Conservation (phyloP, 2,797 vertebrate species). For the Sardinella longiceps region DNA sequence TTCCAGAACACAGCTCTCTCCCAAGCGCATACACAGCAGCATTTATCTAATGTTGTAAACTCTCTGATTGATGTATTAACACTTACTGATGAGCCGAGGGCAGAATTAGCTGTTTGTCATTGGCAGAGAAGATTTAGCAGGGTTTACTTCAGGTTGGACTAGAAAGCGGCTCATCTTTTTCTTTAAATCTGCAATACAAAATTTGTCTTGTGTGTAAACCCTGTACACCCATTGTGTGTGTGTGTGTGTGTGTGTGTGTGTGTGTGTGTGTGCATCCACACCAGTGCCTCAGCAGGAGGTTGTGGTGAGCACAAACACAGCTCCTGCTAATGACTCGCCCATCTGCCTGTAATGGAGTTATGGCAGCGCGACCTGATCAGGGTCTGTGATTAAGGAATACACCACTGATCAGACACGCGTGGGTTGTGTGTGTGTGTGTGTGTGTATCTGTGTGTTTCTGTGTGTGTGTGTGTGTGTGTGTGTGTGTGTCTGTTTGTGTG, state of each 20-base stretch:
- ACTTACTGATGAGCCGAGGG: no score
- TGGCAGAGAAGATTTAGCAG: no score
- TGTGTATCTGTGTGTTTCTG: background rate
- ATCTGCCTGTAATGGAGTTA: slow-evolving; percentile 9
- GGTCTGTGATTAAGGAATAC: background rate
- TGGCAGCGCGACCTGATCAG: background rate
- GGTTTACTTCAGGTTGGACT: no score
- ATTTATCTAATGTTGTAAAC: no score
- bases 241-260: slow-evolving; percentile 10
- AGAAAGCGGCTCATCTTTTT: no score
- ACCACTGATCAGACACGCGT: background rate
- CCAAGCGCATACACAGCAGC: no score
- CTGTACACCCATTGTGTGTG: no score
- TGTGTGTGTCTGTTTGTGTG: background rate
- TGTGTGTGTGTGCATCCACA: background rate
- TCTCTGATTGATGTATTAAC: no score
- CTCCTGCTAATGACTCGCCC: background rate
- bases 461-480: background rate
- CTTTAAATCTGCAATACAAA: no score
- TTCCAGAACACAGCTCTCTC: no score
- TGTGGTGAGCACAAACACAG: background rate
- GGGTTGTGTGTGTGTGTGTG: background rate
- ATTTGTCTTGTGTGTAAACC: no score
- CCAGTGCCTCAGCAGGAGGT: background rate
- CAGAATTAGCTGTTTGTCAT: no score